Conservation (phyloP, 2,888 invertebrate species). For the Drosophila algonquin region DNA sequence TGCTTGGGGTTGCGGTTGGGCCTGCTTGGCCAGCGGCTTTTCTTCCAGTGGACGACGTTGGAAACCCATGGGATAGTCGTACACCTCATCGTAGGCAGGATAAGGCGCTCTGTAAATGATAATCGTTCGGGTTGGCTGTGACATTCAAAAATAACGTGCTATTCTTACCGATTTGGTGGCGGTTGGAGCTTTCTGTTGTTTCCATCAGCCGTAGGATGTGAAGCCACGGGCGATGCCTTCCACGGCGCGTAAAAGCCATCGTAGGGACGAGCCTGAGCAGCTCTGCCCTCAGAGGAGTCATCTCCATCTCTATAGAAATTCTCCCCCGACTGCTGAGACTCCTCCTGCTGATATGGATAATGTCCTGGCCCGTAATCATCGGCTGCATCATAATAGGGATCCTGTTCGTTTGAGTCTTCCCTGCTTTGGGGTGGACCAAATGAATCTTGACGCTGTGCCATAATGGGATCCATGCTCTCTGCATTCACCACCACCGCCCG, state of each 20-base stretch:
- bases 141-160: neutral
- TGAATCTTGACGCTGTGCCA: constrained; percentile 44
- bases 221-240: constrained; percentile 33
- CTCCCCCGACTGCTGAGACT: constrained; percentile 25
- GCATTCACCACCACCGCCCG: constrained; percentile 64
- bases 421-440: constrained; percentile 48
- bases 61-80: constrained; percentile 73
- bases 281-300: constrained; percentile 51
- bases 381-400: constrained; percentile 52
- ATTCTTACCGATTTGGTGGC: constrained; percentile 52
- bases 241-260: constrained; percentile 62
- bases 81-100: constrained; percentile 61
- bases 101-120: constrained; percentile 47
- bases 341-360: constrained; percentile 24
- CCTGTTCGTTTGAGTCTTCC: constrained; percentile 53
- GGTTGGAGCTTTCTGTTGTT: constrained; percentile 57
- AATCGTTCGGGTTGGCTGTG: neutral
- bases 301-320: constrained; percentile 13
- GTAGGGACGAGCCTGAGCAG: constrained; percentile 42
- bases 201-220: constrained; percentile 26
- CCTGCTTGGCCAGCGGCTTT: constrained; percentile 45
- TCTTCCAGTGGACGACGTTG: constrained; percentile 52
- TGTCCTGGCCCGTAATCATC: constrained; percentile 53
- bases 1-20: constrained; percentile 5
- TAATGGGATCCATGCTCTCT: constrained; percentile 47